Base-by-base conservation (phyloP, 2,113 vertebrate genomes). In the Siniperca knerii region DNA sequence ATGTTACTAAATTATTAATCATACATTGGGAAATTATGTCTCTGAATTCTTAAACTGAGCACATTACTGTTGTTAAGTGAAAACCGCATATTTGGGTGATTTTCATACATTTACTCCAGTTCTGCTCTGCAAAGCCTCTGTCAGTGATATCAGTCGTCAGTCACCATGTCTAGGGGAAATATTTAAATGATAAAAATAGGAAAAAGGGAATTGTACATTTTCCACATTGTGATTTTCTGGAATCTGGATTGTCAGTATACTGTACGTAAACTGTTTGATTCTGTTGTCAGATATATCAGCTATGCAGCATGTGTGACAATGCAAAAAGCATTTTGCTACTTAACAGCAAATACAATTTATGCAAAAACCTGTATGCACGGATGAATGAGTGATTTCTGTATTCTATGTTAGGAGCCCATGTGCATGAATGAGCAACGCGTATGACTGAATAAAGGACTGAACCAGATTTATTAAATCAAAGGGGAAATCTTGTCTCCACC, bases 1-100 rank as follows among this genome's bases (percentile, higher is more conserved):
- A 82, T 54, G 21, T 16, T 15, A 25, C 52, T 79, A 23, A 79
- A 80, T 82, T 79, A 82, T 89, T 42, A 62, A 80, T 75, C 46
- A 7, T 18, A 35, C 48, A n/a, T n/a, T 48, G 29, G 35, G 9
- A 84, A 72, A 79, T 75, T 8, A 75, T 29, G 57, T 62, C 58
- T 60, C 7, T 50, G 37, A 20, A 70, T 48, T 74, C 52, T 64
- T 48, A 81, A 52, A 71, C 60, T 15, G 33, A 44, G 60, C 16
- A 29, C 18, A 2, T 48, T 46, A 55, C 40, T 55, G 44, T 61
- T 71, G 20, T 55, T 70, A 20, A 55, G 8, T 1, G 16, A 40
- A 69, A 67, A 72, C 35, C 10, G 68, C 29, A 40, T 50, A 48
- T 69, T 74, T n/a, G 46, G 21, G 50, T n/a, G 2, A 67, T 75